Conservation (phyloP, 2,797 vertebrate genomes). For the Podargus strigoides region DNA sequence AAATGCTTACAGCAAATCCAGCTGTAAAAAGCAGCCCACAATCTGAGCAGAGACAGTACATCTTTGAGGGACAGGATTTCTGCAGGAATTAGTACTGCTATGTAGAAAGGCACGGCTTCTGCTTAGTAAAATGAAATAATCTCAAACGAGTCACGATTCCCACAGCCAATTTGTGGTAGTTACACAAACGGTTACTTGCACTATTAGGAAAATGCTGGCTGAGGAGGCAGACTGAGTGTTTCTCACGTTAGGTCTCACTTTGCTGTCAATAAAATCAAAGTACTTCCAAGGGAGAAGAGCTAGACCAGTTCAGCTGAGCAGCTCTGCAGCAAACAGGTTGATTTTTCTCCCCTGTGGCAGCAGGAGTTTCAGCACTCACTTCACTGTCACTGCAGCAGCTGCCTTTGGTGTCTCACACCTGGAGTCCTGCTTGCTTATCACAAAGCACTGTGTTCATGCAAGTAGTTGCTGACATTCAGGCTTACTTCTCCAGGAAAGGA, state of each 20-base stretch:
- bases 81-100: background rate
- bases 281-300: background rate
- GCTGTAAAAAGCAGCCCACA: background rate
- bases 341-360: background rate
- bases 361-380: background rate
- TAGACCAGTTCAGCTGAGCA: background rate
- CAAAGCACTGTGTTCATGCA: background rate
- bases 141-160: background rate
- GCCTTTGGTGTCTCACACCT: background rate
- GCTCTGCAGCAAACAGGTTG: background rate
- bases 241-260: background rate
- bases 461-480: fast-evolving
- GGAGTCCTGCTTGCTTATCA: background rate
- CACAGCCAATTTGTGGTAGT: no score
- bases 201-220: background rate
- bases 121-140: background rate
- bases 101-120: background rate
- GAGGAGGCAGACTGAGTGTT: background rate
- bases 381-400: background rate
- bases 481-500: background rate
- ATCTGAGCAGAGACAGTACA: background rate
- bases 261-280: background rate
- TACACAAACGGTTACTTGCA: background rate
- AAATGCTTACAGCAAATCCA: background rate
- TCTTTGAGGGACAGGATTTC: background rate